Conservation (phyloP, 1,140 invertebrate genomes). For the Drosophila arizonae region DNA sequence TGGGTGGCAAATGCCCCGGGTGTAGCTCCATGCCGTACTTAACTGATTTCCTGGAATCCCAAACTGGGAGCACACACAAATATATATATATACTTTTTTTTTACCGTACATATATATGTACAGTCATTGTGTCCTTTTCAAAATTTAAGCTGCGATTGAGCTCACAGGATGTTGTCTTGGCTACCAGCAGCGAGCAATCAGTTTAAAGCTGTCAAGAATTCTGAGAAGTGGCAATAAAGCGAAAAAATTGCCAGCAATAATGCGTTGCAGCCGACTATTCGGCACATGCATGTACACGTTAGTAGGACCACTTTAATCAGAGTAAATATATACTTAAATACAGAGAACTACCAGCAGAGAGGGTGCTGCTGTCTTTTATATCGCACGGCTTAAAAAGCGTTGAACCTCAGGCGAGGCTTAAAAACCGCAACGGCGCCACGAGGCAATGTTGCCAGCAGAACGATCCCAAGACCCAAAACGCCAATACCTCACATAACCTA, state of each 20-base stretch:
- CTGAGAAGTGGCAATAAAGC: constrained; percentile 66
- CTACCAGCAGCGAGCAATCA: constrained; percentile 61
- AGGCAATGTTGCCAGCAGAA: constrained; percentile 12
- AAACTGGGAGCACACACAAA: constrained; percentile 13
- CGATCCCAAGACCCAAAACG: constrained; percentile 27
- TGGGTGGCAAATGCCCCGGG: constrained; percentile 64
- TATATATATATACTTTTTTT: not conserved
- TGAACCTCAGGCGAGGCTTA: constrained; percentile 38
- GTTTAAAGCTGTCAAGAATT: constrained; percentile 77
- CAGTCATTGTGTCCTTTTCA: constrained; percentile 18
- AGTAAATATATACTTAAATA: constrained; percentile 29
- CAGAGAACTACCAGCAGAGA: constrained; percentile 17
- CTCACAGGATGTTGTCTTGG: constrained; percentile 38
- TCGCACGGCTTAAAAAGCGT: constrained; percentile 12
- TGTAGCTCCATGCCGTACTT: constrained; percentile 62
- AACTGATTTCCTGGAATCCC: constrained; percentile 74
- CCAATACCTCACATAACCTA: constrained; percentile 26
- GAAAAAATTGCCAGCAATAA: constrained; percentile 54
- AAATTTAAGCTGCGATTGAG: constrained; percentile 18
- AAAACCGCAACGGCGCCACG: constrained; percentile 43
- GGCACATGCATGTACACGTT: constrained; percentile 38
- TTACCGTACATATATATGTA: too few relatives aligned
- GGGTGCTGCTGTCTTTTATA: not conserved
- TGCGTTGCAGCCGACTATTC: constrained; percentile 43
- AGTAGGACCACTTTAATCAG: constrained; percentile 59